These are phyloP conservation scores for Chiridota heheva DNA, from an alignment of 35 echinoderm and acorn worm genomes.

Conservation along the genomic window DNA sequence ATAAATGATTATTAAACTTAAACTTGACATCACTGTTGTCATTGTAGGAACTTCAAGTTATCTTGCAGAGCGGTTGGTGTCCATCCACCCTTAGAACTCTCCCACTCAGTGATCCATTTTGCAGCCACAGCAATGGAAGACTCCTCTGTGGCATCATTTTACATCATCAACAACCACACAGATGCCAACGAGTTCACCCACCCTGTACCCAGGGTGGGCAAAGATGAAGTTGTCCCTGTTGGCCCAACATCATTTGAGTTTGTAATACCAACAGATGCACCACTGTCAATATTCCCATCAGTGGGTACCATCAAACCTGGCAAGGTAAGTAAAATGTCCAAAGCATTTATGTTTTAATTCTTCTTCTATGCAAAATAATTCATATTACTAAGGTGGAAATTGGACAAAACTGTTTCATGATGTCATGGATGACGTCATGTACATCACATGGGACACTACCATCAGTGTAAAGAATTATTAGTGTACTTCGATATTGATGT, in stretches of 20 bases:
- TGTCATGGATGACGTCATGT: too few species aligned
- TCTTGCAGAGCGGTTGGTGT: conserved; percentile 84
- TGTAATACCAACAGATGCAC: conserved; percentile 64
- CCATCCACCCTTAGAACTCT: conserved; percentile 85
- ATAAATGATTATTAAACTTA: too few species aligned
- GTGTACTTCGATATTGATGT: too few species aligned
- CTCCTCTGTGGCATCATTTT: conserved; percentile 66
- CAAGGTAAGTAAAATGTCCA: conserved; percentile 66
- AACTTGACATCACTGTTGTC: background rate
- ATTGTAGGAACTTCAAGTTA: conserved; percentile 86
- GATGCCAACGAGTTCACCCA: conserved; percentile 97
- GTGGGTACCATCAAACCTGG: conserved; percentile 83
- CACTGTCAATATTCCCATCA: conserved; percentile 62
- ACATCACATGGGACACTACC: too few species aligned
- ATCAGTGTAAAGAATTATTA: too few species aligned
- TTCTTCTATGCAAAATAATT: too few species aligned
- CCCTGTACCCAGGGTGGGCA: conserved; percentile 88
- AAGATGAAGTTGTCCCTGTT: conserved; percentile 77
- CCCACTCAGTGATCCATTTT: conserved; percentile 90
- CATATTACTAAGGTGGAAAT: too few species aligned
- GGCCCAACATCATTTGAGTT: conserved; percentile 98
- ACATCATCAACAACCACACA: conserved; percentile 84
- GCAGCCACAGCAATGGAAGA: conserved; percentile 89
- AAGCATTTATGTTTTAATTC: too few species aligned
- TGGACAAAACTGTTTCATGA: too few species aligned